phyloP scores from a whole-genome alignment of 2,888 invertebrate species.

The Scelioninae gen. 1 region DNA sequence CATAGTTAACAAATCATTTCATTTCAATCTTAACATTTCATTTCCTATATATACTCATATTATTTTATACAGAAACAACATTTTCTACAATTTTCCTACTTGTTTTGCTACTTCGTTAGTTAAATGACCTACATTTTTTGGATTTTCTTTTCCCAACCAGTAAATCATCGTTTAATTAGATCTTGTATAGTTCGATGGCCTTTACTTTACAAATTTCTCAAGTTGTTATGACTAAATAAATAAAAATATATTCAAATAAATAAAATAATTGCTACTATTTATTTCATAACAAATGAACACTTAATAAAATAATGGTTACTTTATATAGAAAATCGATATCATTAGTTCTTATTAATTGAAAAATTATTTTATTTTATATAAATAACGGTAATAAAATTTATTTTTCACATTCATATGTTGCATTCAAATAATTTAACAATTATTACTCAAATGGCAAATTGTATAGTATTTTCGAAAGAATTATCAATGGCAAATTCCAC shows the following conservation, averaged over 20 bases:
- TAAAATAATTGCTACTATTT: no score
- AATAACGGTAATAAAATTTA: no score
- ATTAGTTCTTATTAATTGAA: no score
- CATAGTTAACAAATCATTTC: no score
- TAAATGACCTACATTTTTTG: slow-evolving; percentile 38
- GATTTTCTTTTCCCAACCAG: slow-evolving; percentile 26
- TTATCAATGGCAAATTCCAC: not conserved
- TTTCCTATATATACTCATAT: not conserved
- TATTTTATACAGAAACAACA: not conserved
- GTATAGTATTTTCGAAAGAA: not conserved
- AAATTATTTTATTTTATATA: no score
- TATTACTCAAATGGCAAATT: not conserved
- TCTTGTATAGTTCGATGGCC: slow-evolving; percentile 2
- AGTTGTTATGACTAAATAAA: not conserved
- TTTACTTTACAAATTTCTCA: slow-evolving; percentile 7
- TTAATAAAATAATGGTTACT: no score
- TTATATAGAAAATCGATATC: no score
- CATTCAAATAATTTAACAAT: no score
- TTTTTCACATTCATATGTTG: no score
- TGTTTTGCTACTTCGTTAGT: slow-evolving; percentile 17
- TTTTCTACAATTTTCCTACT: slow-evolving; percentile 25
- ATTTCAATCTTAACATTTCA: not conserved
- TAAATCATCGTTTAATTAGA: slow-evolving; percentile 11
- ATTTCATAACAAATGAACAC: no score
- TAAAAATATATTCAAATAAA: no score